These are phyloP conservation scores for Tetramorium alpestre DNA, from an alignment of 1,140 invertebrate genomes.

Conservation along the genomic window DNA sequence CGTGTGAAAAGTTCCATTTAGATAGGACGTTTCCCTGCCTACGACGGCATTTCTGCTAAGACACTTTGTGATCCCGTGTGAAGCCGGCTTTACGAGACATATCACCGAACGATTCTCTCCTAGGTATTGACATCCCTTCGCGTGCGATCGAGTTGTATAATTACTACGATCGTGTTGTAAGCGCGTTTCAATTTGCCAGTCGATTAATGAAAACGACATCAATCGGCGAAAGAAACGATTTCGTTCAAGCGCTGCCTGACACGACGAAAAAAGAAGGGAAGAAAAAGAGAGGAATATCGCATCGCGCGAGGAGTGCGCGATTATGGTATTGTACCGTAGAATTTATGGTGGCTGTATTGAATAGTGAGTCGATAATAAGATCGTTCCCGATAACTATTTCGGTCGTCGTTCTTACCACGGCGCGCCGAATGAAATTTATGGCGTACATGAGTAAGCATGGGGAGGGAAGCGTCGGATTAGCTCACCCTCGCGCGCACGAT, in stretches of 20 bases:
- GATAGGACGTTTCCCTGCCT: neutral
- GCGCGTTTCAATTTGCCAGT: slow-evolving; percentile 28
- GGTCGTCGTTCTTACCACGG: slow-evolving; percentile 33
- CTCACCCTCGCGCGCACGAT: neutral
- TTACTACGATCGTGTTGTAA: slow-evolving; percentile 28
- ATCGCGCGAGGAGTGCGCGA: neutral
- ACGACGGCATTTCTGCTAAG: neutral
- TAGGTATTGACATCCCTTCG: neutral
- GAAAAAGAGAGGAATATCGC: neutral
- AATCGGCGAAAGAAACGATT: neutral
- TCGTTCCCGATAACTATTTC: slow-evolving; percentile 51
- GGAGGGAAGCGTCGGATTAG: neutral
- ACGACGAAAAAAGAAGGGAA: neutral
- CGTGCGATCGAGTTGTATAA: slow-evolving; percentile 35
- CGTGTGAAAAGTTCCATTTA: slow-evolving; percentile 32
- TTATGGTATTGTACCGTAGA: slow-evolving; percentile 14
- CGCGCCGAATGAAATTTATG: slow-evolving; percentile 22
- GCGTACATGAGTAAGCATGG: slow-evolving; percentile 21
- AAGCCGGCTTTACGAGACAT: slow-evolving; percentile 26
- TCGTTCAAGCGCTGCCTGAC: neutral
- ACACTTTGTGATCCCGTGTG: neutral
- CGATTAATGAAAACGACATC: neutral
- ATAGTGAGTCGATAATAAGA: slow-evolving; percentile 39
- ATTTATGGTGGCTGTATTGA: slow-evolving; percentile 32
- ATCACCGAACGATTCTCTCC: slow-evolving; percentile 7